Base-by-base conservation (phyloP, 2,113 vertebrate genomes). In the Rhabdomys dilectus region DNA sequence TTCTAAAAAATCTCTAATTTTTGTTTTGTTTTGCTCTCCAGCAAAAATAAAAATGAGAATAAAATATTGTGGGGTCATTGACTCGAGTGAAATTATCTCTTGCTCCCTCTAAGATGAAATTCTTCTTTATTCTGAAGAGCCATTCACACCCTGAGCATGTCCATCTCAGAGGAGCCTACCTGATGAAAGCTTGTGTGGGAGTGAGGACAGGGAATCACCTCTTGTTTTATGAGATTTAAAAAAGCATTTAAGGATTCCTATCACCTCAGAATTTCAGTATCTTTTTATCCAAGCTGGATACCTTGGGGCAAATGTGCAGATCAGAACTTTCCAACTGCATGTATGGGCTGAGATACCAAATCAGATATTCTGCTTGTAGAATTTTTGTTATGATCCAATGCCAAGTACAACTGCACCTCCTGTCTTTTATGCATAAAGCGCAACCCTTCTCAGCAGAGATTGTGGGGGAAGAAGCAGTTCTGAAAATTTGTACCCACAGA, bases 331-430 rank as follows among this genome's bases (percentile, higher is more conserved):
- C 66, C 51, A 88, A 56, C 4, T 77, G 91, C 78, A 36, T 91
- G 5, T 48, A 45, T 76, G 4, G 39, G 70, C 7, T 13, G 64
- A 6, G 8, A 58, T 45, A 2, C 78, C 29, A 64, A 68, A 73
- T 45, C 62, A 21, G 5, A 86, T 66, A 56, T 31, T 68, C 16
- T 17, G 17, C 29, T 91, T 87, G 48, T 70, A 95, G 42, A 95
- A 68, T 42, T 96, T 88, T 89, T 48, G 22, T 66, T 78, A 36
- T 88, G 39, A 84, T 64, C 29, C 56, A 94, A 93, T 93, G 22
- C 77, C n/a, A 91, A 92, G 53, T 73, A 81, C 9, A 88, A 89
- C 80, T 88, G 12, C 9, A 36, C 34, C 39, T 91, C 51, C 53
- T 84, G 34, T 29, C 88, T 45, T 62, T 6, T 36, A 26, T 77